Base-by-base conservation (phyloP, 2,888 invertebrate genomes). In the Nomada goodeniana region DNA sequence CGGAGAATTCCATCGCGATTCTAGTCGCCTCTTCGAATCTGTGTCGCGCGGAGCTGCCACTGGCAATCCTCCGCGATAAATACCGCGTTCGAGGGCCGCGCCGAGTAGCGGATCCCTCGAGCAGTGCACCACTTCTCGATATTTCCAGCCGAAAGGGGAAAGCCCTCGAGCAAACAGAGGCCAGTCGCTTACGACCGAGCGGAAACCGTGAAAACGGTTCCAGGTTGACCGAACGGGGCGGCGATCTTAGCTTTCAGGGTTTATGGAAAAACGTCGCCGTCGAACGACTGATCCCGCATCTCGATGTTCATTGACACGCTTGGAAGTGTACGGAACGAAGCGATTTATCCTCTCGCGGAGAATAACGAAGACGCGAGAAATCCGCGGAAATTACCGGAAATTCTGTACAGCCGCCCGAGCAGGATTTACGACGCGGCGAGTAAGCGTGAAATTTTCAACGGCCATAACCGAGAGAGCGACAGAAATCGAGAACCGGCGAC, bases 361-460 rank as follows among this genome's bases (percentile, higher is more conserved):
- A 67, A 47, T 11, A 13, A 23, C 57, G 29, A 10, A 20, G 23
- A 26, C 50, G 13, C 44, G 42, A 53, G 50, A 77, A 67, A 67
- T 61, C 42, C 44, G 23, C 18, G 18, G 23, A 20, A 23, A 80
- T 60, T 65, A 70, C 47, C 7, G 42, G 50, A 26, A 76, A 59
- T 23, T 57, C 23, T 44, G 61, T 61, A 50, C 53, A 60, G 60
- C 53, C 23, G 61, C 36, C 36, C 18, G 60, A 26, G 36, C 26
- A 13, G 26, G 26, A 20, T 61, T 80, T 55, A 61, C 80, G 57
- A 50, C 26, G 50, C 44, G 4, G 29, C 36, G 36, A 36, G 7
- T 36, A 42, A 26, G 50, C 71, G 44, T 80, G 23, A 80, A 80
- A 80, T 81, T 74, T 81, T 81, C 10, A 74, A 47, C 57, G 72